phyloP scores from a whole-genome alignment of 2,888 invertebrate species.

The Drymonia ruficornis region DNA sequence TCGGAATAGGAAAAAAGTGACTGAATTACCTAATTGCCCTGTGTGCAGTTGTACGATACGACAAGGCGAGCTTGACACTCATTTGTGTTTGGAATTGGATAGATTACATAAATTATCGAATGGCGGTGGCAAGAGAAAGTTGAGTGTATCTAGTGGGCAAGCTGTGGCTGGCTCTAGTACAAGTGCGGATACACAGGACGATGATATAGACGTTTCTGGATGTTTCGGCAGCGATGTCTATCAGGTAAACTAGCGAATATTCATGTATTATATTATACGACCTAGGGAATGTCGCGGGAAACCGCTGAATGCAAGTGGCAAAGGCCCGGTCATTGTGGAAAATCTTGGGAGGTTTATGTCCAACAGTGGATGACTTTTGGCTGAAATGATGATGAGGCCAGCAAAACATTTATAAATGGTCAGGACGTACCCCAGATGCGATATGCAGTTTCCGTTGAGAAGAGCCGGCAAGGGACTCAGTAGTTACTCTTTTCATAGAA shows the following conservation, averaged over 20 bases:
- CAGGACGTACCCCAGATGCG: too few relatives aligned
- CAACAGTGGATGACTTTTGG: too few relatives aligned
- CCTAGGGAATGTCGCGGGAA: neutral
- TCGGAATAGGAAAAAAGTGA: constrained; percentile 85
- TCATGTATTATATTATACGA: neutral
- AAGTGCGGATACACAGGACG: constrained; percentile 46
- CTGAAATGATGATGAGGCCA: too few relatives aligned
- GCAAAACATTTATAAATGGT: too few relatives aligned
- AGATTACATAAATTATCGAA: constrained; percentile 66
- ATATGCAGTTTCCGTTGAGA: too few relatives aligned
- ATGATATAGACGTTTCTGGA: constrained; percentile 70
- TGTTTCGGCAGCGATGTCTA: constrained; percentile 77
- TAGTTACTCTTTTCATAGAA: too few relatives aligned
- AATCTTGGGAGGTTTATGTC: too few relatives aligned
- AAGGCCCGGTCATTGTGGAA: too few relatives aligned
- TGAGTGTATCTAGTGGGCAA: constrained; percentile 58
- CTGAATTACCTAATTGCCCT: constrained; percentile 92
- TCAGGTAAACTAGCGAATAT: constrained; percentile 52
- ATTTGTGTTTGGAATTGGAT: constrained; percentile 90
- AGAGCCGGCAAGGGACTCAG: too few relatives aligned
- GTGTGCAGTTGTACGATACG: constrained; percentile 94
- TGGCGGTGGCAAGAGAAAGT: constrained; percentile 64
- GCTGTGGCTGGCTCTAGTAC: constrained; percentile 59
- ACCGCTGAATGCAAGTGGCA: too few relatives aligned
- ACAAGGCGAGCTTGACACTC: constrained; percentile 92